These are phyloP conservation scores for Oryzias celebensis DNA, from an alignment of 2,113 vertebrate species.

Conservation along the genomic window DNA sequence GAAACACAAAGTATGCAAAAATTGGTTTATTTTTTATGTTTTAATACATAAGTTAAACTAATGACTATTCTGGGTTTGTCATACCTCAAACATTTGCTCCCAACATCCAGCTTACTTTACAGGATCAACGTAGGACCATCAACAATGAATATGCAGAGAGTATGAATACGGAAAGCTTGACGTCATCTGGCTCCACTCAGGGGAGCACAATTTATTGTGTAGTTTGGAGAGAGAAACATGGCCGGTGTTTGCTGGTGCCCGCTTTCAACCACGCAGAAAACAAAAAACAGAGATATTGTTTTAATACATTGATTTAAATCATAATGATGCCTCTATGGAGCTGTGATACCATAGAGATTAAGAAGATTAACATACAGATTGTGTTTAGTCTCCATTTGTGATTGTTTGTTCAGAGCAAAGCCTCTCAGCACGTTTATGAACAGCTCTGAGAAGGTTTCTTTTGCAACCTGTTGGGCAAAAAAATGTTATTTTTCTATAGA, in stretches of 20 bases:
- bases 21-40: background rate
- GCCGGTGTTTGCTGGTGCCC: slow-evolving; percentile 31
- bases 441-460: slow-evolving; percentile 19
- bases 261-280: slow-evolving; percentile 46
- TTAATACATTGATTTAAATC: slow-evolving; percentile 35
- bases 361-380: slow-evolving; percentile 36
- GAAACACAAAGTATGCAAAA: too few species aligned
- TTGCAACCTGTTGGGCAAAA: background rate
- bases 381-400: slow-evolving; percentile 13
- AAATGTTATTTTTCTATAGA: background rate
- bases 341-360: slow-evolving; percentile 42
- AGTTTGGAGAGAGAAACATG: slow-evolving; percentile 43
- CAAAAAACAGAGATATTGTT: slow-evolving; percentile 23
- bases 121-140: slow-evolving; percentile 38
- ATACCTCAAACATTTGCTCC: slow-evolving; percentile 4
- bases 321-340: slow-evolving; percentile 32
- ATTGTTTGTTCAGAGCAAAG: slow-evolving; percentile 22
- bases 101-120: slow-evolving; percentile 5
- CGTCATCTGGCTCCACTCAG: slow-evolving; percentile 56
- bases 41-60: background rate
- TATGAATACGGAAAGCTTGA: slow-evolving; percentile 57
- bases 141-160: slow-evolving; percentile 53
- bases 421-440: slow-evolving; percentile 22
- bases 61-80: background rate
- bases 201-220: slow-evolving; percentile 59